phyloP scores from a whole-genome alignment of 2,797 vertebrate species.

The Pseudomugil tenellus region DNA sequence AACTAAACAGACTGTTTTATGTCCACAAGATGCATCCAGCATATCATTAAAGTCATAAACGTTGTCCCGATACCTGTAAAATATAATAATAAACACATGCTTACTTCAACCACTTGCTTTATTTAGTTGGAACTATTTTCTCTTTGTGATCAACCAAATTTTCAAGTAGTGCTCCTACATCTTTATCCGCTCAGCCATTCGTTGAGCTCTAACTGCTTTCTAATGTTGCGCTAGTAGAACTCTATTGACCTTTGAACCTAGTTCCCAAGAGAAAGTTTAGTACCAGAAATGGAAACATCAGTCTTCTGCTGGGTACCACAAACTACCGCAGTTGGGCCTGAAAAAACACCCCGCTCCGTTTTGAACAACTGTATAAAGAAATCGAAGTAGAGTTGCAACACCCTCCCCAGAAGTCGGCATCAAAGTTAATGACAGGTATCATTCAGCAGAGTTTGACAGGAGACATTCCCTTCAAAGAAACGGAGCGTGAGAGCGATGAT shows the following conservation, averaged over 20 bases:
- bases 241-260: conserved; percentile 53
- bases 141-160: conserved; percentile 23
- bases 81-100: background rate
- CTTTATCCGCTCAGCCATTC: conserved; percentile 23
- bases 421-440: conserved; percentile 52
- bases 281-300: conserved; percentile 66
- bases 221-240: conserved; percentile 46
- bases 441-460: conserved; percentile 65
- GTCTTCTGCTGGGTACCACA: conserved; percentile 47
- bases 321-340: conserved; percentile 18
- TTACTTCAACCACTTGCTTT: background rate
- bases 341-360: conserved; percentile 21
- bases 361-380: conserved; percentile 26
- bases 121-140: background rate
- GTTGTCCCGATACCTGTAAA: background rate
- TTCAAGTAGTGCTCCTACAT: conserved; percentile 10
- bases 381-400: conserved; percentile 30
- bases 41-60: background rate
- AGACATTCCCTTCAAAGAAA: conserved; percentile 38
- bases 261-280: conserved; percentile 54
- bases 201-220: conserved; percentile 50
- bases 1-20: background rate
- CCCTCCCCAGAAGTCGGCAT: conserved; percentile 9
- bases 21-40: background rate
- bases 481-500: conserved; percentile 44